Evolutionary conservation across 2,113 vertebrate genomes (phyloP), one percentile per base, ranked within the genome.

Genomic region (Neotragus moschatus): DNA sequence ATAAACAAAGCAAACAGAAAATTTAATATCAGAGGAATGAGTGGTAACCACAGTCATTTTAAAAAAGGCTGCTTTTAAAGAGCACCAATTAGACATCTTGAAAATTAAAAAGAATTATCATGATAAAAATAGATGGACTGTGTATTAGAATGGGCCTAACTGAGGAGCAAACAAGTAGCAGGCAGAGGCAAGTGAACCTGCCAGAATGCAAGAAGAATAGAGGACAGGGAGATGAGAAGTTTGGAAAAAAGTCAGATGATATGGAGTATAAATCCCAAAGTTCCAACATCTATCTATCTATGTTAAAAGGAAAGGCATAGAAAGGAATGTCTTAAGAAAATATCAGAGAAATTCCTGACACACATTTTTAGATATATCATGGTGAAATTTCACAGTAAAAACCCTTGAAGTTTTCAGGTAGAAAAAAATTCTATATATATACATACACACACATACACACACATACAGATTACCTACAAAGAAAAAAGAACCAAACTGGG

Each of bases 1-100:
- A 70, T 91, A 96, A 88, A 84, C 8, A 19, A 90, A 66, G n/a
- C 49, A 79, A 95, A 75, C 23, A 88, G 14, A 96, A 96, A 94
- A 30, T 30, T 56, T 80, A 95, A 86, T 25, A 91, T 80, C 23
- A 86, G 82, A 36, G 13, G 39, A 95, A 80, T 56, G n/a, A 56
- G 23, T 39, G 5, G 23, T 23, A 77, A 77, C 43, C 53, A 58
- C 15, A 75, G 25, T 75, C 45, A 61, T 45, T 70, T 94, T 56
- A 10, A 47, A 79, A 79, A 47, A 21, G 85, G 15, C 16, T 87
- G 33, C 16, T 56, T 79, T 84, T 79, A 79, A 89, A 92, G 58
- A 60, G 17, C 12, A 89, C 19, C 53, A 86, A 60, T 60, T 26
- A 92, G 53, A 94, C 43, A 96, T 90, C 81, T 58, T 90, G 17